These are phyloP conservation scores for Scaptomyza parva DNA, from an alignment of 2,888 invertebrate species.

Conservation along the genomic window DNA sequence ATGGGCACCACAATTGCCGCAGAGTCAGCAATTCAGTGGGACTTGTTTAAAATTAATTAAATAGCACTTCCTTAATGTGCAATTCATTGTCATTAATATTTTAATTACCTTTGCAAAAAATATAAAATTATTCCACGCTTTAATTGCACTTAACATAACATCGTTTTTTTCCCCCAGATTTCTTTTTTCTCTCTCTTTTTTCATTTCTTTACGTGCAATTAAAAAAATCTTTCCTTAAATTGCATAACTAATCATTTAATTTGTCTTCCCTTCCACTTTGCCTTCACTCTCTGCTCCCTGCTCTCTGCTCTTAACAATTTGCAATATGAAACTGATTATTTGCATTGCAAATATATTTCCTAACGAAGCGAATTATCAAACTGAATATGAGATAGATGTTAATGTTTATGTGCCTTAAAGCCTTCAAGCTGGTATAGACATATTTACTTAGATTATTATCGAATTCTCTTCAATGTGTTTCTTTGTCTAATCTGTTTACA, in stretches of 20 bases:
- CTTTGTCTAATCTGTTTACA: background rate
- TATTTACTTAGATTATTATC: conserved; percentile 1
- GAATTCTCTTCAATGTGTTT: background rate
- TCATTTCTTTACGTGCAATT: too few relatives aligned
- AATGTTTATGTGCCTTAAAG: background rate
- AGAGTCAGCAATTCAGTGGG: too few relatives aligned
- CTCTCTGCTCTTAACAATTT: conserved; percentile 18
- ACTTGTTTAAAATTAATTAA: conserved; percentile 6
- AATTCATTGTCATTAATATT: conserved; percentile 1
- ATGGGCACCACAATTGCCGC: conserved; percentile 9
- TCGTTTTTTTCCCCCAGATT: conserved; percentile 34
- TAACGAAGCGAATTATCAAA: conserved; percentile 40
- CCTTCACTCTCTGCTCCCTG: conserved; percentile 22
- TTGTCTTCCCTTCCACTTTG: conserved; percentile 40
- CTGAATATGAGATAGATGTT: conserved; percentile 7
- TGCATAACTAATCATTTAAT: conserved; percentile 77
- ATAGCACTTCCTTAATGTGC: background rate
- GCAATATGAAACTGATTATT: conserved; percentile 73
- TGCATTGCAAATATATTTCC: conserved; percentile 74
- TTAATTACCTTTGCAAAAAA: conserved; percentile 21
- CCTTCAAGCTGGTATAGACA: conserved; percentile 11
- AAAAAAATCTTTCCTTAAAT: conserved; percentile 49
- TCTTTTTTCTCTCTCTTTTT: conserved; percentile 11
- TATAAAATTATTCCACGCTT: background rate
- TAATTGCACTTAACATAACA: background rate